Evolutionary conservation across 2,113 vertebrate species (phyloP).

Genomic region (Bubo blakistoni): DNA sequence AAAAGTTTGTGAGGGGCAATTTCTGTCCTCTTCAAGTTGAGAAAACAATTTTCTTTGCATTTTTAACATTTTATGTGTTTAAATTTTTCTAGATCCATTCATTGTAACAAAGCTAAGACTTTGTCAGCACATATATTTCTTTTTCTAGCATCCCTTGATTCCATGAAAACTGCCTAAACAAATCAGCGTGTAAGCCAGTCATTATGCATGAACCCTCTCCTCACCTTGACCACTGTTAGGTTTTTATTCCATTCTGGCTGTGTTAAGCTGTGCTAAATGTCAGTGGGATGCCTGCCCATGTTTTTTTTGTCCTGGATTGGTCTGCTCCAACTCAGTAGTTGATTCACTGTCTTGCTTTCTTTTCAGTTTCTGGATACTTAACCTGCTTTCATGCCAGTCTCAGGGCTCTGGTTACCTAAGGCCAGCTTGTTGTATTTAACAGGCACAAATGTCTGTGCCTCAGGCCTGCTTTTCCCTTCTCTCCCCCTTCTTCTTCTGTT

Average conservation of each 20-base stretch:
- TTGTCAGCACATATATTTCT: neutral
- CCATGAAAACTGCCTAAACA: neutral
- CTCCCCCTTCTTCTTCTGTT: conserved; percentile 33
- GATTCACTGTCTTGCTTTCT: conserved; percentile 28
- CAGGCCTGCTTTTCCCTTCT: neutral
- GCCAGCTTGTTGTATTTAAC: conserved; percentile 42
- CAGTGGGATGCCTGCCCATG: conserved; percentile 23
- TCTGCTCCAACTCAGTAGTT: neutral
- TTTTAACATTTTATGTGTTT: neutral
- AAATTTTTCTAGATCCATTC: neutral
- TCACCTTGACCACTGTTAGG: conserved; percentile 45
- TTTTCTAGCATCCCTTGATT: neutral
- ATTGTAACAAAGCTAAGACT: neutral
- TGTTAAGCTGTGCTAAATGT: conserved; percentile 42
- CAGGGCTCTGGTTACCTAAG: conserved; percentile 53
- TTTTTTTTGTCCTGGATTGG: conserved; percentile 24
- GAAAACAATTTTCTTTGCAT: neutral
- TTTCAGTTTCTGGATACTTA: conserved; percentile 1
- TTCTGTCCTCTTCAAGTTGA: neutral
- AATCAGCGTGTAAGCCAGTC: neutral
- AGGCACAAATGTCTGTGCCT: conserved; percentile 53
- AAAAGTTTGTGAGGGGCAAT: neutral
- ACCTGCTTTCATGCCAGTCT: conserved; percentile 44
- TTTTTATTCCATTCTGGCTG: conserved; percentile 40
- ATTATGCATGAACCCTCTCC: neutral